A percentile compares a stretch with the other conserved stretches of the same genome.
Evolutionary conservation across 2,888 invertebrate species (phyloP).

Genomic region (Psococerastis gibbosa): DNA sequence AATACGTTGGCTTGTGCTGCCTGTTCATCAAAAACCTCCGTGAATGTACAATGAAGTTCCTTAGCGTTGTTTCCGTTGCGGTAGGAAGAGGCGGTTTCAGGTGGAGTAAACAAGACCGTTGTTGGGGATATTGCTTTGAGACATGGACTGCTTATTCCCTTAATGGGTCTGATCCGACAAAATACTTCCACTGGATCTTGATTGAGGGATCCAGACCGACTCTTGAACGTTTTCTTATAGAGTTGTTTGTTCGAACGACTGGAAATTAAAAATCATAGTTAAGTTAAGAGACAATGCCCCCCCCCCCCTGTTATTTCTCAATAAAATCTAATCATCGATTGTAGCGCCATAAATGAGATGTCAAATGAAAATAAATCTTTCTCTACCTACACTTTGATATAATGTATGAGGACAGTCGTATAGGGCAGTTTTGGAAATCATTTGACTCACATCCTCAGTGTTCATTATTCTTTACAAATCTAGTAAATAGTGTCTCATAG

Average conservation of each 20-base stretch:
- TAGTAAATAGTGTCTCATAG: too few species aligned
- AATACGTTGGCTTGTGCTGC: slow-evolving; percentile 70
- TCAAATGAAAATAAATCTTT: too few species aligned
- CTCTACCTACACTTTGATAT: too few species aligned
- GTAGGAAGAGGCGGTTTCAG: slow-evolving; percentile 30
- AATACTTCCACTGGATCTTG: slow-evolving; percentile 74
- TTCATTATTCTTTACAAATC: too few species aligned
- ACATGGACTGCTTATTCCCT: slow-evolving; percentile 39
- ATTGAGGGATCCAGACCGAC: neutral
- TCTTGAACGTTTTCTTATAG: slow-evolving; percentile 12
- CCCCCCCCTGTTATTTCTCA: too few species aligned
- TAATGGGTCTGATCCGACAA: slow-evolving; percentile 67
- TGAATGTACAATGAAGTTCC: slow-evolving; percentile 59
- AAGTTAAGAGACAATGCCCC: too few species aligned
- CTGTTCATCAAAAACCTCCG: slow-evolving; percentile 66
- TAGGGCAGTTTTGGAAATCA: too few species aligned
- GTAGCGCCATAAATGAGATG: too few species aligned
- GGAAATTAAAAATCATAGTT: too few species aligned
- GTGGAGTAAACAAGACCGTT: slow-evolving; percentile 43
- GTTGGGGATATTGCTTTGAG: slow-evolving; percentile 49
- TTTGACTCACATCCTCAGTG: too few species aligned
- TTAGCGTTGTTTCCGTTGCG: slow-evolving; percentile 32
- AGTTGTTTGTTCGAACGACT: slow-evolving; percentile 14
- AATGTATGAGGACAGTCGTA: too few species aligned
- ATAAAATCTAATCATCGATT: too few species aligned